Evolutionary conservation across 2,888 invertebrate species (phyloP), one percentile per base, ranked within the genome.

Genomic region (Papilio protenor): DNA sequence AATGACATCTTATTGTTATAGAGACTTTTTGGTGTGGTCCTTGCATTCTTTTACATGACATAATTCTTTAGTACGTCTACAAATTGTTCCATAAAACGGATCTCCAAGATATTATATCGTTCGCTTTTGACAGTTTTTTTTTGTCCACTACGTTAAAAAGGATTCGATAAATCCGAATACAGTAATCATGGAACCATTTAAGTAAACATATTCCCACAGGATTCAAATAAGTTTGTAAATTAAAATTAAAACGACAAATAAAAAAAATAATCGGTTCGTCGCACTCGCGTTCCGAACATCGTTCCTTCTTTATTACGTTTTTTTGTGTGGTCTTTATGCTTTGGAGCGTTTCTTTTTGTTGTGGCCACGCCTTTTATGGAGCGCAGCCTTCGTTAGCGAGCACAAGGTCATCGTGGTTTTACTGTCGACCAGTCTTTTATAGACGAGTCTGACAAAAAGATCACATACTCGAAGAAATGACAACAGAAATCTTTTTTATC

Each of bases 321-420:
- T 93, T 93, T 93, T 93, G 93, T 93, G 91, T 92, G 90, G 90
- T 92, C 91, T 93, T 92, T 89, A 90, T 86, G 85, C 85, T 86
- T 86, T 84, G 81, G 84, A 82, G 81, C 76, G 61, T 85, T 87
- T 89, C 87, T 88, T 92, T 90, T 92, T 92, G 88, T 89, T 86
- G 85, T 84, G 83, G 83, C 85, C 87, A 87, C 64, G 87, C 90
- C 91, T 89, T 90, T 88, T 91, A 88, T 84, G 89, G 90, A 85
- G 87, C 86, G 88, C 89, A 93, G 92, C 93, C 94, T 94, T 94
- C 94, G 92, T 92, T 92, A 92, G 91, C 90, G 87, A 85, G 88
- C 86, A 89, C 94, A 94, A 94, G 94, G 94, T 92, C 93, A 93
- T 83, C 83, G 82, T 83, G 83, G 86, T 87, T 87, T 87, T 87